A percentile compares a stretch with the other conserved stretches of the same genome.
These are phyloP conservation scores for Actinia tenebrosa DNA, from an alignment of 64 coral and sea anemone species.

Conservation along the genomic window DNA sequence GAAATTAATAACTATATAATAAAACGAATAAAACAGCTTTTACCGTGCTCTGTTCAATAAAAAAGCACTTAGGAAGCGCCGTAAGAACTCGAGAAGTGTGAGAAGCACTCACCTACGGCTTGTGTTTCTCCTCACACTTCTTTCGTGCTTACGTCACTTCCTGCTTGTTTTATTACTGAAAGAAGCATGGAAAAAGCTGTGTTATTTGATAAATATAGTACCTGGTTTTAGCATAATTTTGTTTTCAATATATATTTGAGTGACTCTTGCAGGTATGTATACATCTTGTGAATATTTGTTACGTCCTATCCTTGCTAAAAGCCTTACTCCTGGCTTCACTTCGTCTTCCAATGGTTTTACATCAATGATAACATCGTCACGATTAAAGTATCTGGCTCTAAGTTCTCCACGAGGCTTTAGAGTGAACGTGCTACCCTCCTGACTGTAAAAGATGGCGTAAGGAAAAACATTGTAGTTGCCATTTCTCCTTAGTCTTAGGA, in stretches of 20 bases:
- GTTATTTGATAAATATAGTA: not conserved
- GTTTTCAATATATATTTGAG: no score
- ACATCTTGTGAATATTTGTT: not conserved
- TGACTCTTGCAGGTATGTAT: not conserved
- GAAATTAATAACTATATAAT: no score
- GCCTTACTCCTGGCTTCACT: not conserved
- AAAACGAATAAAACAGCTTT: no score
- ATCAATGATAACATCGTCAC: not conserved
- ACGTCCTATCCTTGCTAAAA: not conserved
- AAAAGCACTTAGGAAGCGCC: no score
- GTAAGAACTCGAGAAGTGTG: no score
- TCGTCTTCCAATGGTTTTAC: not conserved
- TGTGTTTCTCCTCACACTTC: no score
- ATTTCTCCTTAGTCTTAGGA: not conserved
- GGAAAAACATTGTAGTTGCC: not conserved
- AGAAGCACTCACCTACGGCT: no score
- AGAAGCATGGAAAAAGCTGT: not conserved
- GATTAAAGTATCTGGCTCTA: not conserved
- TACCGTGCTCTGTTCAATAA: no score
- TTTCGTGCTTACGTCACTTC: no score
- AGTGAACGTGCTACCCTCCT: not conserved
- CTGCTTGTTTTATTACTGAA: not conserved
- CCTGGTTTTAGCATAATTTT: not conserved
- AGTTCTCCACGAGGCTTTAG: not conserved
- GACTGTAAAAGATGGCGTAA: not conserved